These are phyloP conservation scores for Nemurella pictetii DNA, from an alignment of 2,888 invertebrate species.

Conservation along the genomic window DNA sequence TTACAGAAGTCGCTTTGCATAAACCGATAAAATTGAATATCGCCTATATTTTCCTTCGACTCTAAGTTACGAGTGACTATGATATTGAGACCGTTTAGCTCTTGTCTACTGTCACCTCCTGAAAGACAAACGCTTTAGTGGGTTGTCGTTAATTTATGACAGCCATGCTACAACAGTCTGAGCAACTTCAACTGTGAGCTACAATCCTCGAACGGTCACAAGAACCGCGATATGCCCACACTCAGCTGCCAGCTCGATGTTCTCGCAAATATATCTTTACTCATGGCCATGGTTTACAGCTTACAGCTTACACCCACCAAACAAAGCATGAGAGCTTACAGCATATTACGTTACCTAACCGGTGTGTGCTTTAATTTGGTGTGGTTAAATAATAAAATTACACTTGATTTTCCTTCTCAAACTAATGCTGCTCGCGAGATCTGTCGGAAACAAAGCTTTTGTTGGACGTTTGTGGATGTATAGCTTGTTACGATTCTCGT, in stretches of 20 bases:
- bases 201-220: neutral
- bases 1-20: neutral
- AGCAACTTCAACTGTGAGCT: neutral
- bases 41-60: neutral
- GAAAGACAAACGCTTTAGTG: neutral
- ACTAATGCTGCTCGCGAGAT: no score
- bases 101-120: slow-evolving; percentile 5
- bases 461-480: neutral
- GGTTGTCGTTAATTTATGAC: neutral
- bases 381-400: neutral
- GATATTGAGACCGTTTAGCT: slow-evolving; percentile 1
- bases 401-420: neutral
- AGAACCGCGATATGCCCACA: neutral
- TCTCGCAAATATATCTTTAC: neutral
- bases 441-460: neutral
- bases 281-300: neutral
- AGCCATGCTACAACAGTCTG: neutral
- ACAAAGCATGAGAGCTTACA: neutral
- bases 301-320: neutral
- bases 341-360: neutral
- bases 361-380: neutral
- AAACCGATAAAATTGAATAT: slow-evolving; percentile 2
- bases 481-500: neutral
- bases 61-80: neutral
- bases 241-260: neutral